Evolutionary conservation across 2,797 vertebrate genomes (phyloP).

Genomic region (Prionace glauca): DNA sequence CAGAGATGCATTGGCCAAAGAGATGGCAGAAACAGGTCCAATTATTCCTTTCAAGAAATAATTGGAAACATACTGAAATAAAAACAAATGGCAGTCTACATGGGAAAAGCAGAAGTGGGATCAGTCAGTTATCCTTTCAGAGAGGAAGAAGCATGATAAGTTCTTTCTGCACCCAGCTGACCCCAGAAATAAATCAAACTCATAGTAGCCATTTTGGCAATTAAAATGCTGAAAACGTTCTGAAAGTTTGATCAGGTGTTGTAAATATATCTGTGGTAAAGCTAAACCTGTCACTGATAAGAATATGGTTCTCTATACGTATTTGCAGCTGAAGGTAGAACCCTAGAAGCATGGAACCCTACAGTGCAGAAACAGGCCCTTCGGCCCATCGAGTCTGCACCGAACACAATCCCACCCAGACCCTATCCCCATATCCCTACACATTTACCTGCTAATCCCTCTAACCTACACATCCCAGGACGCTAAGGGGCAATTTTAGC

Average conservation of each 20-base stretch:
- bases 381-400: too few species aligned
- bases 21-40: not conserved
- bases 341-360: too few species aligned
- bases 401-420: too few species aligned
- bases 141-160: not conserved
- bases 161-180: not conserved
- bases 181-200: not conserved
- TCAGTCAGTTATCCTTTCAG: not conserved
- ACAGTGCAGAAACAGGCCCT: too few species aligned
- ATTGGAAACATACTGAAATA: not conserved
- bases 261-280: not conserved
- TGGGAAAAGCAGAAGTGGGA: not conserved
- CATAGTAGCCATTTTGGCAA: not conserved
- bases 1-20: not conserved
- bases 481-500: too few species aligned
- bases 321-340: not conserved
- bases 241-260: not conserved
- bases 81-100: not conserved
- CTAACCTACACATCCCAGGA: too few species aligned
- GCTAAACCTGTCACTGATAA: not conserved
- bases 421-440: too few species aligned
- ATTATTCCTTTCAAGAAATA: not conserved
- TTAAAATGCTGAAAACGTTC: not conserved
- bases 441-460: too few species aligned
- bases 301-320: not conserved